phyloP scores from a whole-genome alignment of 2,113 vertebrate genomes.

The Aepyceros melampus region DNA sequence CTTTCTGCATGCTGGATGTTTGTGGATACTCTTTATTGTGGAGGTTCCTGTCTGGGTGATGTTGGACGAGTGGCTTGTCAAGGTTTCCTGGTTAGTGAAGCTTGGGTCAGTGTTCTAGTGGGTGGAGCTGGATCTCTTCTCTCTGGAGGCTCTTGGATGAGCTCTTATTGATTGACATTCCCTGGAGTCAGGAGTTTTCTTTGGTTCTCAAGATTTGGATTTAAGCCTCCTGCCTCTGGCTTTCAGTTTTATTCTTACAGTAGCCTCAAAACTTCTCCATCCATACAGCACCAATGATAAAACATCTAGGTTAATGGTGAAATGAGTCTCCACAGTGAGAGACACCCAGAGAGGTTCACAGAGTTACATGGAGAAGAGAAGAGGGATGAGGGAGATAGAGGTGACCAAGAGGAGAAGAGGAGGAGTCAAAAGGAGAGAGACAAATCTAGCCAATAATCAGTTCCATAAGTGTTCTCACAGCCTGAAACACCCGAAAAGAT shows the following conservation, averaged over 20 bases:
- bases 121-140: not conserved
- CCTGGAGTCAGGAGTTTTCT: not conserved
- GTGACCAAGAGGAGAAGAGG: not conserved
- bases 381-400: not conserved
- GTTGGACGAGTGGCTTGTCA: not conserved
- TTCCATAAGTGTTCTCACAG: not conserved
- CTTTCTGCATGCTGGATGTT: not conserved
- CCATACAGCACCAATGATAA: not conserved
- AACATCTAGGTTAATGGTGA: not conserved
- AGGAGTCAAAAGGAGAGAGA: not conserved
- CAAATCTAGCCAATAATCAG: not conserved
- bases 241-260: not conserved
- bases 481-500: rapidly evolving
- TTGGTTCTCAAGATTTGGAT: not conserved
- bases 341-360: not conserved
- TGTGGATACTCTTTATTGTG: not conserved
- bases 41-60: not conserved
- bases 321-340: not conserved
- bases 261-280: not conserved
- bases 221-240: not conserved
- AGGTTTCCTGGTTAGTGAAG: not conserved
- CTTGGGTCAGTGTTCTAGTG: not conserved
- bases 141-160: not conserved
- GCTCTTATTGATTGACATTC: not conserved
- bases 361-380: not conserved